A percentile compares a stretch with the other conserved stretches of the same genome.
phyloP scores from a whole-genome alignment of 2,113 vertebrate species.

The Hymenochirus boettgeri region DNA sequence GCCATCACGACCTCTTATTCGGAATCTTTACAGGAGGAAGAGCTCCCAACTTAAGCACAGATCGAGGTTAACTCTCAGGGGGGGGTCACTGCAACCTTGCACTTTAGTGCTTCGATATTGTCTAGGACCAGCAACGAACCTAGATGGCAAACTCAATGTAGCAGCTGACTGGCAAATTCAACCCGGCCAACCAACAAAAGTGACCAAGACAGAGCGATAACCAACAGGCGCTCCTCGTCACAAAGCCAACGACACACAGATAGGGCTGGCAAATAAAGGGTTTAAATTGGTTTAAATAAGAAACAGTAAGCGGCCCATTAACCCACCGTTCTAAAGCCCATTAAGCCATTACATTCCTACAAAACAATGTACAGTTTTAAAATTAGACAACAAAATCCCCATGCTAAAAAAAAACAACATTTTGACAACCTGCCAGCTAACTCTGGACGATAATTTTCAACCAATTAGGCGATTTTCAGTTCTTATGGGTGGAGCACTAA shows the following conservation, averaged over 20 bases:
- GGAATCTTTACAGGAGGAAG: slow-evolving; percentile 78
- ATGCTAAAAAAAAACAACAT: slow-evolving; percentile 51
- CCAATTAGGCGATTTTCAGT: slow-evolving; percentile 94
- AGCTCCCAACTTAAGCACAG: slow-evolving; percentile 80
- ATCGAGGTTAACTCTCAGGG: slow-evolving; percentile 77
- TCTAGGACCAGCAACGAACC: slow-evolving; percentile 90
- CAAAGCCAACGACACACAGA: slow-evolving; percentile 98
- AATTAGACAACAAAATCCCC: not conserved
- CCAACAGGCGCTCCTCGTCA: slow-evolving; percentile 89
- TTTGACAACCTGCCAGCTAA: slow-evolving; percentile 95
- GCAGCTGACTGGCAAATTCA: slow-evolving; percentile 92
- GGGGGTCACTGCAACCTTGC: slow-evolving; percentile 74
- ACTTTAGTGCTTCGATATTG: slow-evolving; percentile 74
- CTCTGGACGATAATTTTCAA: slow-evolving; percentile 89
- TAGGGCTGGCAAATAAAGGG: slow-evolving; percentile 99
- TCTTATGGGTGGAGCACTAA: slow-evolving; percentile 85
- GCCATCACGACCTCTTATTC: slow-evolving; percentile 76
- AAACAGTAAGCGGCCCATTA: slow-evolving; percentile 51
- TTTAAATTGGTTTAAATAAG: slow-evolving; percentile 99
- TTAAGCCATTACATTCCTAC: slow-evolving; percentile 55
- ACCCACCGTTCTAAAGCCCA: slow-evolving; percentile 15
- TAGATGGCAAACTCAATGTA: slow-evolving; percentile 87
- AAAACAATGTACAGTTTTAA: slow-evolving; percentile 37
- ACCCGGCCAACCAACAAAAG: slow-evolving; percentile 96
- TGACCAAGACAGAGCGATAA: slow-evolving; percentile 97